These are phyloP conservation scores for Zelostemma sp. DNA, from an alignment of 1,140 invertebrate genomes.

Conservation along the genomic window DNA sequence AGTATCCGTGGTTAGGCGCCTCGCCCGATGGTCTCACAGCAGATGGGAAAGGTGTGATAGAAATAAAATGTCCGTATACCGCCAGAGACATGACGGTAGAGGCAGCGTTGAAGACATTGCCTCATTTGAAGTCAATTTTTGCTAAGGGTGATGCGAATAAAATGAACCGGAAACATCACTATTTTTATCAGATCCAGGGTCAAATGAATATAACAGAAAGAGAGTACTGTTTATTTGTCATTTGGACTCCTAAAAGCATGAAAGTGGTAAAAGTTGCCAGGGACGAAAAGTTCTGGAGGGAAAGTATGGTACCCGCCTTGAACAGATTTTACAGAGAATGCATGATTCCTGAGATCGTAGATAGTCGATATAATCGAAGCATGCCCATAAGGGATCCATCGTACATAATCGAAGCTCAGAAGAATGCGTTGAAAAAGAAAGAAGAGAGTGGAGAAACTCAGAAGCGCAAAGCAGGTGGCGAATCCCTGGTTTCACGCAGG, in stretches of 20 bases:
- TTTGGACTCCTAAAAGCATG: constrained; percentile 36
- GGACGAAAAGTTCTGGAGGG: constrained; percentile 45
- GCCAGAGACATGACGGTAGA: constrained; percentile 15
- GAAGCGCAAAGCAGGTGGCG: too few relatives aligned
- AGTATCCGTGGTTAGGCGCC: too few relatives aligned
- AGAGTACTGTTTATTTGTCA: constrained; percentile 17
- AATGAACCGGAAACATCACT: neutral
- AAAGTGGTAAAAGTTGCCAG: constrained; percentile 20
- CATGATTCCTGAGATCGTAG: constrained; percentile 49
- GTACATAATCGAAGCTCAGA: too few relatives aligned
- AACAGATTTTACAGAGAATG: constrained; percentile 41
- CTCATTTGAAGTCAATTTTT: too few relatives aligned
- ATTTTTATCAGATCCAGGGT: too few relatives aligned
- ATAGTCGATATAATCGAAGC: constrained; percentile 46
- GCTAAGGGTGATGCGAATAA: too few relatives aligned
- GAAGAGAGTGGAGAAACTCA: too few relatives aligned
- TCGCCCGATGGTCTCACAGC: too few relatives aligned
- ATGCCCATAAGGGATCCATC: constrained; percentile 38
- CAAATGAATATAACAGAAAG: constrained; percentile 26
- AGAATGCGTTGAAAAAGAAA: too few relatives aligned
- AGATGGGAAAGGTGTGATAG: constrained; percentile 27
- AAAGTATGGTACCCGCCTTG: constrained; percentile 28
- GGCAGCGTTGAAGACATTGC: neutral
- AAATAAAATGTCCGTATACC: constrained; percentile 57
- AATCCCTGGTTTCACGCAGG: too few relatives aligned